These are phyloP conservation scores for Crenuchus spilurus DNA, from an alignment of 2,797 vertebrate species.

Conservation along the genomic window DNA sequence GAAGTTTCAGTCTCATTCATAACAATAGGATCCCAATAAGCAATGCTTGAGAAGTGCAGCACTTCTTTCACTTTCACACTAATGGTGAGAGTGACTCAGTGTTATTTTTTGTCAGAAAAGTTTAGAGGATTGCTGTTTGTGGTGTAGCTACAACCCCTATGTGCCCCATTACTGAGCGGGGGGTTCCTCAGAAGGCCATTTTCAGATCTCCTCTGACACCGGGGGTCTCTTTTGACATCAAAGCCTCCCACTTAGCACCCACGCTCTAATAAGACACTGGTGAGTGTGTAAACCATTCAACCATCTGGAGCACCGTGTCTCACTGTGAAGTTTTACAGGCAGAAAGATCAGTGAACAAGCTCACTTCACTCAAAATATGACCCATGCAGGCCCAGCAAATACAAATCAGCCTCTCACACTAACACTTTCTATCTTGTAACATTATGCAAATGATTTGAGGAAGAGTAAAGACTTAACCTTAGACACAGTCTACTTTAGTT, in stretches of 20 bases:
- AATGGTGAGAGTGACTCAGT: neutral
- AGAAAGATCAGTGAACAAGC: conserved; percentile 35
- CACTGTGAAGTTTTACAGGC: conserved; percentile 27
- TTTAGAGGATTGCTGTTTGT: neutral
- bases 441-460: too few relatives aligned
- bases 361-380: conserved; percentile 42
- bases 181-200: conserved; percentile 21
- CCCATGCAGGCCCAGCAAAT: conserved; percentile 18
- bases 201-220: conserved; percentile 26
- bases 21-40: neutral
- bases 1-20: neutral
- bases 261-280: conserved; percentile 50
- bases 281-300: conserved; percentile 37
- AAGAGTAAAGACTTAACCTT: too few relatives aligned
- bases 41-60: neutral
- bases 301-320: conserved; percentile 24
- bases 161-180: neutral
- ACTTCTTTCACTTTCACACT: neutral
- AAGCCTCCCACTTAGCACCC: conserved; percentile 58
- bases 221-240: conserved; percentile 54
- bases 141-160: neutral
- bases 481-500: too few relatives aligned
- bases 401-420: conserved; percentile 2
- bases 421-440: neutral
- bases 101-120: neutral